Conservation (phyloP, 2,113 vertebrate genomes). For the Pterocles burchelli region DNA sequence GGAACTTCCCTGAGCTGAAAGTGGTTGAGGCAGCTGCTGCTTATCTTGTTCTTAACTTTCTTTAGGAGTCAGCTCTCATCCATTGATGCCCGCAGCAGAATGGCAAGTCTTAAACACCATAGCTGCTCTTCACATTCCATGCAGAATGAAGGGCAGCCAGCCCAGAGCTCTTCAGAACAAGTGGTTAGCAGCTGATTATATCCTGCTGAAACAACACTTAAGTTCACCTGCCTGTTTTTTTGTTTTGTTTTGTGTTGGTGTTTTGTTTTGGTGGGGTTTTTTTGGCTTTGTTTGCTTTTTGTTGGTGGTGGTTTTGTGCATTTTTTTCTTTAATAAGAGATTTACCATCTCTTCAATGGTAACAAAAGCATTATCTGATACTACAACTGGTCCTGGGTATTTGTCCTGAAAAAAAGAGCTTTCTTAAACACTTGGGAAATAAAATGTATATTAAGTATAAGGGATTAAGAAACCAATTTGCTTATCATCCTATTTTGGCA, state of each 20-base stretch:
- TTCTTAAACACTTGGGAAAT: not conserved
- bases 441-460: not conserved
- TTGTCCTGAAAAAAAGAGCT: not conserved
- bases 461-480: not conserved
- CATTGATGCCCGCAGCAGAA: not conserved
- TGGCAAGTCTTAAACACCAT: fast-evolving
- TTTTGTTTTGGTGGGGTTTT: not conserved
- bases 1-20: not conserved
- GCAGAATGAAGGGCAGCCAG: not conserved
- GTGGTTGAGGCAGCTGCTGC: not conserved
- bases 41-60: too few relatives aligned
- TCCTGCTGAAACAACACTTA: not conserved
- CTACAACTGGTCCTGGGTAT: not conserved
- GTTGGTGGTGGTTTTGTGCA: not conserved
- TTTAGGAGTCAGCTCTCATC: not conserved
- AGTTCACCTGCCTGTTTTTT: not conserved
- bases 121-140: not conserved
- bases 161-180: not conserved
- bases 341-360: not conserved
- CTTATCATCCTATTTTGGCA: not conserved
- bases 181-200: not conserved
- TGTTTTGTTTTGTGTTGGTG: not conserved
- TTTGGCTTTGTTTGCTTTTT: not conserved
- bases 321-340: not conserved
- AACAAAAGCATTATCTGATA: not conserved